Percentiles rank a stretch among this genome's conserved stretches.
phyloP scores from a whole-genome alignment of 2,113 vertebrate species.

The Nematolebias whitei region DNA sequence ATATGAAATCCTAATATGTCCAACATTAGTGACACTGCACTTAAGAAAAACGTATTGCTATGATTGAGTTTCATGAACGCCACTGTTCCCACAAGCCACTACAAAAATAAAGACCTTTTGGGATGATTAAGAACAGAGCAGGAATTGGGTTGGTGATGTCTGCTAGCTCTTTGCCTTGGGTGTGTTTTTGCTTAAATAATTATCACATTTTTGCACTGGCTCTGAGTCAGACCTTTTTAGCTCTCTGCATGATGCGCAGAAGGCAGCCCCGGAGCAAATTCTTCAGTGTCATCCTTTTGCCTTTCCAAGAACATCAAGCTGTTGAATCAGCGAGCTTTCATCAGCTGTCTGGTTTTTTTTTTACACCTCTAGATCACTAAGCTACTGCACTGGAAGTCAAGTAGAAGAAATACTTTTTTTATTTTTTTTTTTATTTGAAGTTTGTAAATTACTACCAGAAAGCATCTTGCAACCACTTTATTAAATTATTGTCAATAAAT shows the following conservation, averaged over 20 bases:
- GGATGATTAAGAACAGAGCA: not conserved
- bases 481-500: slow-evolving; percentile 81
- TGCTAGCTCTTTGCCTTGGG: slow-evolving; percentile 46
- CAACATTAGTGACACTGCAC: slow-evolving; percentile 8
- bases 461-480: slow-evolving; percentile 78
- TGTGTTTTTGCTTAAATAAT: slow-evolving; percentile 54
- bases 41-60: not conserved
- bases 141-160: slow-evolving; percentile 20
- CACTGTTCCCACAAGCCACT: not conserved
- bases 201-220: slow-evolving; percentile 39
- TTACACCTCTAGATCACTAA: slow-evolving; percentile 60
- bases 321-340: slow-evolving; percentile 76
- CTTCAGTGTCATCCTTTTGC: slow-evolving; percentile 60
- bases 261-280: slow-evolving; percentile 57
- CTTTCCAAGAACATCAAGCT: slow-evolving; percentile 70
- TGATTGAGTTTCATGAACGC: not conserved
- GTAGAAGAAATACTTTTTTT: slow-evolving; percentile 66
- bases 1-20: slow-evolving; percentile 27
- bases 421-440: slow-evolving; percentile 10
- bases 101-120: not conserved
- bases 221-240: slow-evolving; percentile 43
- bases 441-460: slow-evolving; percentile 75
- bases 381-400: slow-evolving; percentile 57
- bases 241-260: slow-evolving; percentile 35
- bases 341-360: slow-evolving; percentile 65